These are phyloP conservation scores for Sarcophilus harrisii DNA, from an alignment of 2,797 vertebrate species.

Conservation along the genomic window DNA sequence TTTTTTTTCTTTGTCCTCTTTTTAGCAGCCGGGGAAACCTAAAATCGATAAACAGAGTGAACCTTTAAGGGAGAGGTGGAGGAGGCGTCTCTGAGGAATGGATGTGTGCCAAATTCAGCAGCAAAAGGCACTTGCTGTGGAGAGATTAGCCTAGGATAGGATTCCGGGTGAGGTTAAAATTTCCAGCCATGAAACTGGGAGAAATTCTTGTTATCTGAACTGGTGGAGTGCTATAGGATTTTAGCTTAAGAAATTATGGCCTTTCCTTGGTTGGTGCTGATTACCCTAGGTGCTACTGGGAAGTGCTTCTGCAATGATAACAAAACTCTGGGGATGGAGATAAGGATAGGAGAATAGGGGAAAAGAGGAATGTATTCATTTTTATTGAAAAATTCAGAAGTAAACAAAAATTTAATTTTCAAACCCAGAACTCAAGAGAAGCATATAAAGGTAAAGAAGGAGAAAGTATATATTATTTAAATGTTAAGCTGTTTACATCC, in stretches of 20 bases:
- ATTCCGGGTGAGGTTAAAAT: neutral
- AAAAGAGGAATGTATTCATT: neutral
- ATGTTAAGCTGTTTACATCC: too few species aligned
- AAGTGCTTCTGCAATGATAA: neutral
- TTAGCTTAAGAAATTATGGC: neutral
- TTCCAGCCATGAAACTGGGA: conserved; percentile 29
- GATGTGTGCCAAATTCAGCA: neutral
- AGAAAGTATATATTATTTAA: too few species aligned
- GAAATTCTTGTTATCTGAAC: neutral
- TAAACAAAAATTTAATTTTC: too few species aligned
- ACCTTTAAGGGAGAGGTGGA: neutral
- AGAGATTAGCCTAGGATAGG: neutral
- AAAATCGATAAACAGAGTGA: neutral
- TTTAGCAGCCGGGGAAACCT: neutral
- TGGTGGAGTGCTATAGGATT: neutral
- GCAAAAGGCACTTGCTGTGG: neutral
- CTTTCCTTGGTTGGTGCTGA: neutral
- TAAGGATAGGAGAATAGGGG: neutral
- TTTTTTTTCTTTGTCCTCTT: conserved; percentile 29
- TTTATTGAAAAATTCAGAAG: too few species aligned
- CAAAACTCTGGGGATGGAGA: too few species aligned
- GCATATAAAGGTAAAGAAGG: too few species aligned
- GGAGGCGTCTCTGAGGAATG: neutral
- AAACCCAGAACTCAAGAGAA: too few species aligned
- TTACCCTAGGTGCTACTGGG: neutral